A percentile compares a stretch with the other conserved stretches of the same genome.
phyloP scores from a whole-genome alignment of 1,140 invertebrate genomes.

The Brachionus rubens region DNA sequence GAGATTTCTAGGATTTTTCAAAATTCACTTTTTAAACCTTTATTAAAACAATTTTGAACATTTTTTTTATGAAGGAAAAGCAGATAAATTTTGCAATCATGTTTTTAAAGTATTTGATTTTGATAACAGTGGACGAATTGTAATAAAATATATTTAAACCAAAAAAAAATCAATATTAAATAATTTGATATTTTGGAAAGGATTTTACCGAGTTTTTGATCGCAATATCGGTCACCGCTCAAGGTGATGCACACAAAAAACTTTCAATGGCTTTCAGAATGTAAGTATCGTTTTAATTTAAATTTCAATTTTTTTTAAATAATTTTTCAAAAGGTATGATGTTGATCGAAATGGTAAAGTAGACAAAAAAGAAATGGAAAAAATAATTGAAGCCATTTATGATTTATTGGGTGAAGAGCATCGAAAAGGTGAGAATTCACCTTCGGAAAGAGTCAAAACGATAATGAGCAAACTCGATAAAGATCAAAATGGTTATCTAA shows the following conservation, averaged over 20 bases:
- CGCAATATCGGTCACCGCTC: conserved; percentile 9
- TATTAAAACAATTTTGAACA: no score
- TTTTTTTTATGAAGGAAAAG: conserved; percentile 33
- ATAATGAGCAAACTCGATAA: conserved; percentile 39
- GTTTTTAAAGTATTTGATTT: conserved; percentile 46
- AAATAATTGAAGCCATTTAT: conserved; percentile 42
- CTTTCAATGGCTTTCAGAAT: conserved; percentile 40
- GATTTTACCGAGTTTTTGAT: conserved; percentile 47
- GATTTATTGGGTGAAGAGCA: conserved; percentile 45
- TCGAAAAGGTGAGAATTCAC: conserved; percentile 23
- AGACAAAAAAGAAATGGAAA: conserved; percentile 46
- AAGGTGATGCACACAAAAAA: conserved; percentile 32
- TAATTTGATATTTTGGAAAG: background rate
- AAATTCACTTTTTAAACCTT: no score
- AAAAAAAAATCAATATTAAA: background rate
- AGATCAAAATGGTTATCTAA: conserved; percentile 33
- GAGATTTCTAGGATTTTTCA: no score
- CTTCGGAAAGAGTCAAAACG: conserved; percentile 10
- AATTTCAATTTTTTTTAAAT: background rate
- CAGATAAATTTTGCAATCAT: conserved; percentile 47
- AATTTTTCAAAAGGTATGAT: conserved; percentile 29
- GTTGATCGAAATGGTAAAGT: conserved; percentile 40
- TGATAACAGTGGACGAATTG: conserved; percentile 17
- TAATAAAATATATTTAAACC: background rate
- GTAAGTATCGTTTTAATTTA: background rate